Evolutionary conservation across 2,888 invertebrate species (phyloP).

Genomic region (Drosophila bunnanda): DNA sequence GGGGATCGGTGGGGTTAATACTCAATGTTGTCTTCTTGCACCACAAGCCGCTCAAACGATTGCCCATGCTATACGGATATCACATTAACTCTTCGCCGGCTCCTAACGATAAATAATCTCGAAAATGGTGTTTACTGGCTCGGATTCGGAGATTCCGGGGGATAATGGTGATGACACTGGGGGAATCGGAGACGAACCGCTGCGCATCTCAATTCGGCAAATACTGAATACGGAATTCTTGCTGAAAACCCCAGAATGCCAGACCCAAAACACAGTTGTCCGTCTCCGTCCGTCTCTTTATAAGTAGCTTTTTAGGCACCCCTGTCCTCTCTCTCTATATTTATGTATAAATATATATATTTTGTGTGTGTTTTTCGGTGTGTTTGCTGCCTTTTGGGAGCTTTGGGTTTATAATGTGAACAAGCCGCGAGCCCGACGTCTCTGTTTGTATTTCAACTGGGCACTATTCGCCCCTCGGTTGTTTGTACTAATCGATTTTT

Average conservation of each 20-base stretch:
- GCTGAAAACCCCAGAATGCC: constrained; percentile 76
- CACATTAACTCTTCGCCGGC: constrained; percentile 20
- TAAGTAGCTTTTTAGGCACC: constrained; percentile 61
- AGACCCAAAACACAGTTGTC: constrained; percentile 63
- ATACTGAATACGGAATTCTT: constrained; percentile 82
- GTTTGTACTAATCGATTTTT: constrained; percentile 74
- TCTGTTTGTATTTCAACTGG: constrained; percentile 54
- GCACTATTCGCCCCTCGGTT: constrained; percentile 26
- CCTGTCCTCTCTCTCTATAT: constrained; percentile 18
- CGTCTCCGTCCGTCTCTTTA: constrained; percentile 69
- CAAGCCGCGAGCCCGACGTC: constrained; percentile 38
- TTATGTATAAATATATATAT: not conserved
- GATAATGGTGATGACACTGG: not conserved
- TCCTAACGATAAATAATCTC: constrained; percentile 13
- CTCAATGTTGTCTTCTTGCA: constrained; percentile 82
- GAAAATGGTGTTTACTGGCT: constrained; percentile 9
- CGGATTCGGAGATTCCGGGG: not conserved
- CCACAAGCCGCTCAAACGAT: constrained; percentile 84
- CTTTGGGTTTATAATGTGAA: constrained; percentile 46
- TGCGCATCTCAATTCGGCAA: constrained; percentile 82
- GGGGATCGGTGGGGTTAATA: constrained; percentile 43
- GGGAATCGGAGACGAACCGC: constrained; percentile 62
- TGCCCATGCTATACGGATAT: constrained; percentile 82
- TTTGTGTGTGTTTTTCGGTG: constrained; percentile 12
- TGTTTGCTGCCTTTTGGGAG: constrained; percentile 41